These are phyloP conservation scores for Paragorgia papillata DNA, from an alignment of 92 coral and sea anemone species.

Conservation along the genomic window DNA sequence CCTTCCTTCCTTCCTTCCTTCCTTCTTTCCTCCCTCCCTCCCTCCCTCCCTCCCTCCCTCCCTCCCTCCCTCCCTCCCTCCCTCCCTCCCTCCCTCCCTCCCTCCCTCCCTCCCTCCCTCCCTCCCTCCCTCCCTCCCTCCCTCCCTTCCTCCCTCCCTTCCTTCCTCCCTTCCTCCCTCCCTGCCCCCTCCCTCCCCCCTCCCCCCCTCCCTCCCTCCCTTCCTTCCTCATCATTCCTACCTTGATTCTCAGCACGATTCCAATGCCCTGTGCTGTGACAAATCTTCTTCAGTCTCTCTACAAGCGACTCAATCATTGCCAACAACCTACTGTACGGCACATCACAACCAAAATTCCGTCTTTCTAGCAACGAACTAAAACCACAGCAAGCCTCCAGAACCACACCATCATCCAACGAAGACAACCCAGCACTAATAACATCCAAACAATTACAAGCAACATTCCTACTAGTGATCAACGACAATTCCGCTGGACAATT, in stretches of 20 bases:
- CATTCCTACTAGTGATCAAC: constrained; percentile 63
- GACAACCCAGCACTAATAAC: constrained; percentile 62
- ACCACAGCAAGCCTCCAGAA: constrained; percentile 64
- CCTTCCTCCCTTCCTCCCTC: too few species aligned
- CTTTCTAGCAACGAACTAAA: constrained; percentile 61
- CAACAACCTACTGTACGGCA: constrained; percentile 48
- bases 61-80: too few species aligned
- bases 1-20: too few species aligned
- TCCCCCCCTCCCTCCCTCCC: too few species aligned
- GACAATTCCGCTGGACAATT: constrained; percentile 64
- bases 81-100: too few species aligned
- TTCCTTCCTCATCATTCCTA: too few species aligned
- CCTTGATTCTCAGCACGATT: constrained; percentile 6
- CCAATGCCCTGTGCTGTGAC: constrained; percentile 45
- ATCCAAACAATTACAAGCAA: constrained; percentile 58
- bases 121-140: too few species aligned
- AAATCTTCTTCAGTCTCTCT: constrained; percentile 61
- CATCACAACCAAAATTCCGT: constrained; percentile 61
- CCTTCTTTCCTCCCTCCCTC: too few species aligned
- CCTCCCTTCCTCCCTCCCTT: too few species aligned
- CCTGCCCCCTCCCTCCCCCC: too few species aligned
- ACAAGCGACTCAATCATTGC: constrained; percentile 59
- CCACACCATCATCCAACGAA: constrained; percentile 78
- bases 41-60: too few species aligned
- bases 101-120: too few species aligned